Evolutionary conservation across 2,888 invertebrate genomes (phyloP).

Genomic region (Fragum fragum): DNA sequence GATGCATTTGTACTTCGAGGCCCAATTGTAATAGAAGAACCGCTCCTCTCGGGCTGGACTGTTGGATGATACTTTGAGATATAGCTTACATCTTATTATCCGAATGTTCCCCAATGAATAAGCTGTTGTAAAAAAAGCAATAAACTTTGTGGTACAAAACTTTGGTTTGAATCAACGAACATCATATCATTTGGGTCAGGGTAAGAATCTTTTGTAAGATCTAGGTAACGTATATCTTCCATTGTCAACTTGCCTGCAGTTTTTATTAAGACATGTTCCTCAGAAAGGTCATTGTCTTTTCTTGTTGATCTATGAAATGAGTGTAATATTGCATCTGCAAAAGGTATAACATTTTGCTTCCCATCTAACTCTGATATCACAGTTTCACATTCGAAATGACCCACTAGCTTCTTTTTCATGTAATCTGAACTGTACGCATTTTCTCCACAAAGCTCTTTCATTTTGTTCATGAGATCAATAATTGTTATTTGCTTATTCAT

Average conservation of each 20-base stretch:
- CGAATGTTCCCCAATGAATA: neutral
- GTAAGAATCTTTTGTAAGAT: constrained; percentile 3
- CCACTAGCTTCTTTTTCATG: constrained; percentile 34
- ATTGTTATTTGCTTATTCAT: constrained; percentile 13
- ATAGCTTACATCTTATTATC: constrained; percentile 57
- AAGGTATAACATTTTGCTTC: constrained; percentile 35
- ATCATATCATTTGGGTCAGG: constrained; percentile 22
- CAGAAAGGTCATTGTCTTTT: constrained; percentile 26
- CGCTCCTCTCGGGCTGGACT: constrained; percentile 57
- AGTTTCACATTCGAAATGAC: constrained; percentile 37
- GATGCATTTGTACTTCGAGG: constrained; percentile 71
- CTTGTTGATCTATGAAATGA: constrained; percentile 22
- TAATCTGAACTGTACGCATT: too few species aligned
- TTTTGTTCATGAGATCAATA: constrained; percentile 42
- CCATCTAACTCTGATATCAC: constrained; percentile 38
- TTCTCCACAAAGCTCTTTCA: too few species aligned
- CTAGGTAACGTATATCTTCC: constrained; percentile 2
- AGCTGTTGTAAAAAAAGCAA: neutral
- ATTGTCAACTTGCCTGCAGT: constrained; percentile 40
- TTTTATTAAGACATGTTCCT: constrained; percentile 27
- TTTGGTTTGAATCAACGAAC: neutral
- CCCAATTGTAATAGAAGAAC: constrained; percentile 70
- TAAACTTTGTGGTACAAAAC: constrained; percentile 23
- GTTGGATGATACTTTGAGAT: constrained; percentile 69
- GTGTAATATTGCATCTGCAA: constrained; percentile 43